Percentiles rank a stretch among this genome's conserved stretches.
These are phyloP conservation scores for Thymelicus acteon DNA, from an alignment of 2,888 invertebrate species.

Conservation along the genomic window DNA sequence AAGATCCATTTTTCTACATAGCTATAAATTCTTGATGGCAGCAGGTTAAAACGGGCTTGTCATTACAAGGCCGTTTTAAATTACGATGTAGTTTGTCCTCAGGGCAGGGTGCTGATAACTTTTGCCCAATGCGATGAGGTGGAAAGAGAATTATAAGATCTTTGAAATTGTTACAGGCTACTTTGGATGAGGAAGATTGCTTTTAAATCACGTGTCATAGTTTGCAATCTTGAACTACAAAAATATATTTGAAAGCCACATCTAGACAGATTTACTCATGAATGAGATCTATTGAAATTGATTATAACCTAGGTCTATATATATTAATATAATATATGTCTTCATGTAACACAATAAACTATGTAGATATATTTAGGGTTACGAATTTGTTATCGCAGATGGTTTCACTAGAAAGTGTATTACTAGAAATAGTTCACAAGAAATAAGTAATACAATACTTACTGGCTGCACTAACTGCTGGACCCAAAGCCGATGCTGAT, in stretches of 20 bases:
- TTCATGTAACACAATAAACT: too few species aligned
- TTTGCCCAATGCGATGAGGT: not conserved
- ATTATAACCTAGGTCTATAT: too few species aligned
- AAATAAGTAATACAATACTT: slow-evolving; percentile 51
- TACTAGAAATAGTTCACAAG: too few species aligned
- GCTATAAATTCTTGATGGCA: slow-evolving; percentile 7
- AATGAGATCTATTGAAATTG: too few species aligned
- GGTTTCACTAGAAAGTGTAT: too few species aligned
- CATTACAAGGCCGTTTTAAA: slow-evolving; percentile 10
- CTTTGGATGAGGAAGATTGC: too few species aligned
- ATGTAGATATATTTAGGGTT: too few species aligned
- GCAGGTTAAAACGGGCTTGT: slow-evolving; percentile 14
- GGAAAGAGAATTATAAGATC: not conserved
- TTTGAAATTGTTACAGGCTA: not conserved
- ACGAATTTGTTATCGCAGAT: too few species aligned
- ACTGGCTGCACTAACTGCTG: slow-evolving; percentile 79
- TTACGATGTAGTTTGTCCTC: not conserved
- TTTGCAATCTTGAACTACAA: too few species aligned
- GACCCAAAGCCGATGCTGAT: slow-evolving; percentile 72
- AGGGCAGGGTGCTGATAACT: slow-evolving; percentile 1
- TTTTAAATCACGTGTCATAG: not conserved
- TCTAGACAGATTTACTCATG: too few species aligned
- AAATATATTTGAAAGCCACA: too few species aligned
- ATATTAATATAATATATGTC: too few species aligned
- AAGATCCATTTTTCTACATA: slow-evolving; percentile 17